phyloP scores from a whole-genome alignment of 1,140 invertebrate species.

The Drosophila obscura region DNA sequence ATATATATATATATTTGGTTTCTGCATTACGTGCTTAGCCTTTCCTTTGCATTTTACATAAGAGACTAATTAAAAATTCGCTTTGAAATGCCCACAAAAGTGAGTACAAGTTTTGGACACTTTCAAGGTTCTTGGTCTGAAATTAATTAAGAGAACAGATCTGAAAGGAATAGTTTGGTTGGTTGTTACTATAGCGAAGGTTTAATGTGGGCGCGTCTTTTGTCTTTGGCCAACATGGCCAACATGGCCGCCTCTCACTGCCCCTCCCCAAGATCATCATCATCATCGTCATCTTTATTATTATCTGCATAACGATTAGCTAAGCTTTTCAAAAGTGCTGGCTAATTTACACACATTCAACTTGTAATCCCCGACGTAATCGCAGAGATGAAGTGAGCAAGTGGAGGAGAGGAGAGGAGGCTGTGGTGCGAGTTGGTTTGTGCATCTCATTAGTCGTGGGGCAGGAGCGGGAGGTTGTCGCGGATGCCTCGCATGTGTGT shows the following conservation, averaged over 20 bases:
- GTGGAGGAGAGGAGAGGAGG: slow-evolving; percentile 25
- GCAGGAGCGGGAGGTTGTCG: slow-evolving; percentile 46
- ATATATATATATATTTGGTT: slow-evolving; percentile 7
- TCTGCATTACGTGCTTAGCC: slow-evolving; percentile 20
- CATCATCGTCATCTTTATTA: slow-evolving; percentile 11
- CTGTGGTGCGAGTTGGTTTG: slow-evolving; percentile 15
- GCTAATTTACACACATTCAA: slow-evolving; percentile 56
- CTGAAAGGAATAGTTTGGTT: slow-evolving; percentile 4
- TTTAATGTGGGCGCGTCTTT: slow-evolving; percentile 25
- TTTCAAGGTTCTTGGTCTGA: slow-evolving; percentile 60
- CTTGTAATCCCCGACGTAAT: slow-evolving; percentile 49
- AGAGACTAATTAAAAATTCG: slow-evolving; percentile 65
- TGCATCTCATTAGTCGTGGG: slow-evolving; percentile 50
- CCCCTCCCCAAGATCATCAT: slow-evolving; percentile 2
- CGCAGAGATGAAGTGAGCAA: slow-evolving; percentile 31
- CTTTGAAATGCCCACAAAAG: slow-evolving; percentile 25
- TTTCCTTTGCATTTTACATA: slow-evolving; percentile 31
- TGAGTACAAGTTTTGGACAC: slow-evolving; percentile 31
- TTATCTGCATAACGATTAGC: slow-evolving; percentile 27
- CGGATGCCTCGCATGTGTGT: slow-evolving; percentile 2
- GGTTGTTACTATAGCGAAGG: neutral
- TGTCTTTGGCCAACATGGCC: slow-evolving; percentile 23
- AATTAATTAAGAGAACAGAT: slow-evolving; percentile 50
- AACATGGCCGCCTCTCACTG: neutral
- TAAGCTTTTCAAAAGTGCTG: slow-evolving; percentile 45